Conservation (phyloP, 2,888 invertebrate species). For the Ennomos fuscantarius region DNA sequence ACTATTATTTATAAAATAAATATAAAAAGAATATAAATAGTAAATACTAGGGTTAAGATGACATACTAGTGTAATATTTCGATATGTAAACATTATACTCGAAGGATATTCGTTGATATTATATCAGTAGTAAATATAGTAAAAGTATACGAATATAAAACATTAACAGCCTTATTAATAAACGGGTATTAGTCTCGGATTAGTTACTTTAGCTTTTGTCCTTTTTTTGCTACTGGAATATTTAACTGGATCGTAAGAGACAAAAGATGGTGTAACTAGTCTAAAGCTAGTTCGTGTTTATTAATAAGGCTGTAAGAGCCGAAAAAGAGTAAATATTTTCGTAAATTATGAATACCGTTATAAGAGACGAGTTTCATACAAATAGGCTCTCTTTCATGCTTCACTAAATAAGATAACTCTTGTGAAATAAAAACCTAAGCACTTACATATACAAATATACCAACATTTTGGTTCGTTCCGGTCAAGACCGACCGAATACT, state of each 20-base stretch:
- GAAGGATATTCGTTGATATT: slow-evolving; percentile 23
- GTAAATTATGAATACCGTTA: slow-evolving; percentile 13
- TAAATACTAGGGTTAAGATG: background rate
- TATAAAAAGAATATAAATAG: background rate
- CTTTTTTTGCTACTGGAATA: too few species aligned
- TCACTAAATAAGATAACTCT: background rate
- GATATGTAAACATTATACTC: slow-evolving; percentile 25
- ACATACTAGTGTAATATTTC: slow-evolving; percentile 14
- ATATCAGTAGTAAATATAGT: slow-evolving; percentile 13
- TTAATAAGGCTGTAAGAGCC: too few species aligned
- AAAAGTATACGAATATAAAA: slow-evolving; percentile 21
- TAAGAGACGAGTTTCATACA: slow-evolving; percentile 3
- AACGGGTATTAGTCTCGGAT: too few species aligned
- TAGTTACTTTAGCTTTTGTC: too few species aligned
- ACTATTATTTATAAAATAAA: background rate
- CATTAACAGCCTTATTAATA: too few species aligned
- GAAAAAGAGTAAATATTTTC: slow-evolving; percentile 23
- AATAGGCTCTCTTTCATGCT: background rate
- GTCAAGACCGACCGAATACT: background rate
- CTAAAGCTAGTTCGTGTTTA: too few species aligned
- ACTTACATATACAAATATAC: background rate
- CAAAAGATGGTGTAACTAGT: too few species aligned
- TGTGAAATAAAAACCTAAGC: background rate
- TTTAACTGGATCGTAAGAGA: too few species aligned
- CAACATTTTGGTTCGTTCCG: background rate